Percentiles rank a stretch among this genome's conserved stretches.
These are phyloP conservation scores for Tiaroga cobitis DNA, from an alignment of 2,797 vertebrate species.

Conservation along the genomic window DNA sequence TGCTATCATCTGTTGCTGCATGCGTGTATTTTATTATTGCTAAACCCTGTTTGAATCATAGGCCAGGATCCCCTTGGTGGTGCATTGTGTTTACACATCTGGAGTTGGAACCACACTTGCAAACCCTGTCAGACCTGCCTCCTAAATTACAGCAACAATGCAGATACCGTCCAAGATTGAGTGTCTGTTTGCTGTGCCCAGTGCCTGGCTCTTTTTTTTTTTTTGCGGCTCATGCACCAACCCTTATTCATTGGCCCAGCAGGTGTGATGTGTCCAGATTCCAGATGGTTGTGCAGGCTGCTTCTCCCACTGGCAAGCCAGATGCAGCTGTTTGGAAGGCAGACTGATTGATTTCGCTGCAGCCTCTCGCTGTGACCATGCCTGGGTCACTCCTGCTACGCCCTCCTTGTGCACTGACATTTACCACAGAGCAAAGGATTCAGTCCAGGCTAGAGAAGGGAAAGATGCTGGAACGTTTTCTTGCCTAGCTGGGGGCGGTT, in stretches of 20 bases:
- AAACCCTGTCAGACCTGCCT: conserved; percentile 20
- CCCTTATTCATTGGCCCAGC: conserved; percentile 71
- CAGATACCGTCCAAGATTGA: conserved; percentile 12
- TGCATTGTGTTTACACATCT: conserved; percentile 24
- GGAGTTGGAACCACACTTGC: neutral
- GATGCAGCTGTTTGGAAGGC: conserved; percentile 70
- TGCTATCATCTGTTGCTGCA: neutral
- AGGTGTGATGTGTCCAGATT: conserved; percentile 69
- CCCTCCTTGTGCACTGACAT: conserved; percentile 72
- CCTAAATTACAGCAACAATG: conserved; percentile 32
- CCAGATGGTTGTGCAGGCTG: conserved; percentile 76
- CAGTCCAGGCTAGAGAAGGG: conserved; percentile 1
- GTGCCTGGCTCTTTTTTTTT: neutral
- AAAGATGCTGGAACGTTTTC: neutral
- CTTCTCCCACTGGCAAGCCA: conserved; percentile 72
- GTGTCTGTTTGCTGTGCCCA: conserved; percentile 16
- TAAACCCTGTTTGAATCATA: conserved; percentile 1
- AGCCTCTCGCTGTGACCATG: conserved; percentile 48
- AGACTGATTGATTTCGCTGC: conserved; percentile 71
- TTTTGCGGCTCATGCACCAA: conserved; percentile 46
- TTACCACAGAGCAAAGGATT: conserved; percentile 33
- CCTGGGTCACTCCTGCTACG: conserved; percentile 66
- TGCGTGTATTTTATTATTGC: neutral
- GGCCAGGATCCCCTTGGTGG: neutral
- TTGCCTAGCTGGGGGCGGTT: conserved; percentile 1